phyloP scores from a whole-genome alignment of 2,113 vertebrate genomes.

The Trogon melanurus region DNA sequence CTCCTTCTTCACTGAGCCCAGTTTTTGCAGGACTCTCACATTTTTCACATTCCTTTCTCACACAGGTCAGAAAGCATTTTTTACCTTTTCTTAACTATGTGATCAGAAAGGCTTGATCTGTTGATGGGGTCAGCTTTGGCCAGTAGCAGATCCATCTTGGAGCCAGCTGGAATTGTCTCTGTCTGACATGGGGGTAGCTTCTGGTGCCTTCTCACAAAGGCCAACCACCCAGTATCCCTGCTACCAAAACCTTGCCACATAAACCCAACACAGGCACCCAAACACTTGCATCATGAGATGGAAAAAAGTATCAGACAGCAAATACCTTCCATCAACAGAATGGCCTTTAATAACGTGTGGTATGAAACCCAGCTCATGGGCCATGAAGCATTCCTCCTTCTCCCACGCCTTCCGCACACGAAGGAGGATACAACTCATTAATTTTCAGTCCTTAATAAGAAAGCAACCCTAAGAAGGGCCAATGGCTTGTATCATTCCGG shows the following conservation, averaged over 20 bases:
- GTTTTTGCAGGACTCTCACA: background rate
- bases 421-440: background rate
- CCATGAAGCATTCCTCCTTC: background rate
- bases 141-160: accelerated
- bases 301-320: background rate
- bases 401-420: background rate
- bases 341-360: background rate
- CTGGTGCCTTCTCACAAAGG: background rate
- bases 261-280: background rate
- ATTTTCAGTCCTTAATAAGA: background rate
- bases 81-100: background rate
- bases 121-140: background rate
- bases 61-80: background rate
- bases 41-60: background rate
- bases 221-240: background rate
- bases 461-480: background rate
- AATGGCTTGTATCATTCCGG: background rate
- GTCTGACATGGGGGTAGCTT: background rate
- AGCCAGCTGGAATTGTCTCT: background rate
- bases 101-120: background rate
- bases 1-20: background rate
- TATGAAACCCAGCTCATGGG: background rate
- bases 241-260: background rate
- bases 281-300: background rate
- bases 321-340: background rate